phyloP scores from a whole-genome alignment of 2,797 vertebrate genomes.

The Pelobates cultripes region DNA sequence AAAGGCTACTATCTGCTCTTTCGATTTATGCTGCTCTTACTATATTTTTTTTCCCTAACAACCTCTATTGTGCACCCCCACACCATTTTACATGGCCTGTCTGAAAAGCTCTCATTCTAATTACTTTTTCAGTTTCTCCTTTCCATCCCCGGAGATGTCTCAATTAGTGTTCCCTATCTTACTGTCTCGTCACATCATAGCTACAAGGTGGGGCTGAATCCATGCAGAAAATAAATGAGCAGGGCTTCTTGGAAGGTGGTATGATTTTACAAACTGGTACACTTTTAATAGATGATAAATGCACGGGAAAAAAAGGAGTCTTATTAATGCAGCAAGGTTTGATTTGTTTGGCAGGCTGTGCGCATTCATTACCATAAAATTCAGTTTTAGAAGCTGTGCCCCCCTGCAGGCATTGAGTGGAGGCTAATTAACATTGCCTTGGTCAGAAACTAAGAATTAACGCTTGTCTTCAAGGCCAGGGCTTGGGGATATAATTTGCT shows the following conservation, averaged over 20 bases:
- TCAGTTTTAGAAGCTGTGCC: slow-evolving; percentile 64
- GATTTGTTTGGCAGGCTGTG: slow-evolving; percentile 63
- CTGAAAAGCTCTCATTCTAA: slow-evolving; percentile 75
- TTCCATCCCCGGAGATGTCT: slow-evolving; percentile 76
- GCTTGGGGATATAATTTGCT: slow-evolving; percentile 69
- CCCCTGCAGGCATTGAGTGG: slow-evolving; percentile 59
- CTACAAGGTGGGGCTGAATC: slow-evolving; percentile 74
- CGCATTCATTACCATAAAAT: slow-evolving; percentile 74
- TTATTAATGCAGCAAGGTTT: slow-evolving; percentile 74
- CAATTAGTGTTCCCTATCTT: slow-evolving; percentile 79
- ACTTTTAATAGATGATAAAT: slow-evolving; percentile 84
- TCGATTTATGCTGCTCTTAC: neutral
- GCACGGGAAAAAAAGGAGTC: slow-evolving; percentile 68
- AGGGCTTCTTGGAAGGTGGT: slow-evolving; percentile 72
- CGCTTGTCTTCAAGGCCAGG: slow-evolving; percentile 69
- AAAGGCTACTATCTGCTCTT: slow-evolving; percentile 9
- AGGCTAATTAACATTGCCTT: slow-evolving; percentile 74
- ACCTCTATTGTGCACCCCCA: slow-evolving; percentile 65
- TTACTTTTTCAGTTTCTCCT: slow-evolving; percentile 72
- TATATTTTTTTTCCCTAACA: slow-evolving; percentile 54
- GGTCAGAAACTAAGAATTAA: slow-evolving; percentile 74
- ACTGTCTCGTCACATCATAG: slow-evolving; percentile 74
- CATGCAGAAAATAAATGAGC: slow-evolving; percentile 79
- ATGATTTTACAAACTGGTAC: slow-evolving; percentile 74
- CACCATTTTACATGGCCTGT: slow-evolving; percentile 71